Percentiles rank a stretch among this genome's conserved stretches.
These are phyloP conservation scores for Rissa tridactyla DNA, from an alignment of 2,113 vertebrate species.

Conservation along the genomic window DNA sequence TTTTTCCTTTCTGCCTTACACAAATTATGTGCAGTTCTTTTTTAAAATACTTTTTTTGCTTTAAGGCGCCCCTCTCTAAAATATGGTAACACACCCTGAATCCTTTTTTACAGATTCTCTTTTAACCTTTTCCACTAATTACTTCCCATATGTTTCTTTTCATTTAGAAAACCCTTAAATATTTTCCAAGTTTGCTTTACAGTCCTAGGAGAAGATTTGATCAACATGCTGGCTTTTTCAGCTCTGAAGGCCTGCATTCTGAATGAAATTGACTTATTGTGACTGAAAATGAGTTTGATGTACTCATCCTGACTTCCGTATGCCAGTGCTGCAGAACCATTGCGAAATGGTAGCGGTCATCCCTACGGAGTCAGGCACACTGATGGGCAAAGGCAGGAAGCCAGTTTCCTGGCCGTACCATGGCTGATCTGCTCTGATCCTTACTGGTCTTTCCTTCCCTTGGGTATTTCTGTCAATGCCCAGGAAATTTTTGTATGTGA, in stretches of 20 bases:
- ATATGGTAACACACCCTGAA: neutral
- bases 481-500: neutral
- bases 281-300: neutral
- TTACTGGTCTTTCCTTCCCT: neutral
- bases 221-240: neutral
- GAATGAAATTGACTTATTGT: neutral
- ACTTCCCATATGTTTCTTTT: neutral
- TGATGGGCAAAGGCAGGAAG: neutral
- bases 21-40: neutral
- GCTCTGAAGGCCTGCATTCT: neutral
- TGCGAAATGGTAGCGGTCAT: neutral
- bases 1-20: neutral
- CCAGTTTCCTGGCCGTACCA: neutral
- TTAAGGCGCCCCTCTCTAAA: neutral
- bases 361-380: rapidly evolving
- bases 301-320: neutral
- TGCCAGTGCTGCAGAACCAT: neutral
- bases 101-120: neutral
- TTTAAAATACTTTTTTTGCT: neutral
- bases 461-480: neutral
- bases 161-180: neutral
- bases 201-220: neutral
- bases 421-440: neutral
- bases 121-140: neutral
- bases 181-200: neutral